Percentiles rank a stretch among this genome's conserved stretches.
These are phyloP conservation scores for Sympetrum striolatum DNA, from an alignment of 2,888 invertebrate species.

Conservation along the genomic window DNA sequence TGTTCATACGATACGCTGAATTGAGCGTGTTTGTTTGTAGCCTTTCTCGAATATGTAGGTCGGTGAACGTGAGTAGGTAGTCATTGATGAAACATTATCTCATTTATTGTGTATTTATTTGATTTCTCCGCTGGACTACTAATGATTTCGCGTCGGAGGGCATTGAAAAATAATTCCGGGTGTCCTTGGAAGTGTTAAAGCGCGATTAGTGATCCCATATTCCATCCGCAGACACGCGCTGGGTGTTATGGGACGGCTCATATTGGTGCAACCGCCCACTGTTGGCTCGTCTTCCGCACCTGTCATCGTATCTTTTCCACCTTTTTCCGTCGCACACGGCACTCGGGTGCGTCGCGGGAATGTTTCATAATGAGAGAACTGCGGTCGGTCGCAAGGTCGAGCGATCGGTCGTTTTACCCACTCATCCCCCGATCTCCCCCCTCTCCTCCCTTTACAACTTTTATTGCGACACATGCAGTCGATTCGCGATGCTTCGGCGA, in stretches of 20 bases:
- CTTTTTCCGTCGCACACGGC: not conserved
- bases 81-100: too few species aligned
- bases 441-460: not conserved
- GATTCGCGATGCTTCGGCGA: not conserved
- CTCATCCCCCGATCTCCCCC: not conserved
- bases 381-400: conserved; percentile 40
- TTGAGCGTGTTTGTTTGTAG: too few species aligned
- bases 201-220: not conserved
- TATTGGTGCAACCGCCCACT: not conserved
- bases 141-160: not conserved
- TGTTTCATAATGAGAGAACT: conserved; percentile 39
- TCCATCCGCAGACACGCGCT: not conserved
- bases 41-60: too few species aligned
- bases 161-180: not conserved
- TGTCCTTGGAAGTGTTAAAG: not conserved
- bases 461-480: not conserved
- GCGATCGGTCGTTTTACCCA: not conserved
- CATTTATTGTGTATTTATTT: too few species aligned
- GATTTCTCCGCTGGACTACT: not conserved
- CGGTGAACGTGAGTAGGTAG: too few species aligned
- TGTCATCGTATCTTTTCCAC: not conserved
- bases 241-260: not conserved
- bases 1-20: too few species aligned
- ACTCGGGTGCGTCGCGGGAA: conserved; percentile 2
- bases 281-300: conserved; percentile 16